phyloP scores from a whole-genome alignment of 2,888 invertebrate species.

The Drosophila limbata region DNA sequence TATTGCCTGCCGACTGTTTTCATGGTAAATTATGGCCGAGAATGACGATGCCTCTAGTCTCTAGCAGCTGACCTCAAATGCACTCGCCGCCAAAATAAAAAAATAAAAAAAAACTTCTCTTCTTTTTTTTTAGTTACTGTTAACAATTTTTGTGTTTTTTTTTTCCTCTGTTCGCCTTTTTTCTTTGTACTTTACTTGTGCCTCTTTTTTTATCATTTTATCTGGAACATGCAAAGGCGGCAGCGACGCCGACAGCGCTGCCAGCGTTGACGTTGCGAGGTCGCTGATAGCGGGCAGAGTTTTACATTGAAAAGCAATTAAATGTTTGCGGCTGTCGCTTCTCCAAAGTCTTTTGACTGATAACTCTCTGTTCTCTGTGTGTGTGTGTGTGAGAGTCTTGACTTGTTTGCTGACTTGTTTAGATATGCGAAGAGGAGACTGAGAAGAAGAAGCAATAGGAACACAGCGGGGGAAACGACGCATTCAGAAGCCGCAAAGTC shows the following conservation, averaged over 20 bases:
- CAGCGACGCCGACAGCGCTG: conserved; percentile 26
- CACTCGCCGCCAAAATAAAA: conserved; percentile 45
- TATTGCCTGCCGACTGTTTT: conserved; percentile 38
- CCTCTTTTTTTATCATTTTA: conserved; percentile 59
- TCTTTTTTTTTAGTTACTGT: conserved; percentile 45
- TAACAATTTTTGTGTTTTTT: conserved; percentile 46
- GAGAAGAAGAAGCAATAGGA: not conserved
- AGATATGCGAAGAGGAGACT: conserved; percentile 41
- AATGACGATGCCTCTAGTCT: conserved; percentile 47
- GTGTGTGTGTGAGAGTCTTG: conserved; percentile 10
- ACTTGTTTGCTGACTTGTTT: conserved; percentile 47
- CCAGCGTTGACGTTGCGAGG: conserved; percentile 21
- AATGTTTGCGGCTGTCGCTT: conserved; percentile 62
- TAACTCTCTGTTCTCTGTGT: conserved; percentile 36
- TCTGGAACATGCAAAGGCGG: conserved; percentile 65
- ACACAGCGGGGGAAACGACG: not conserved
- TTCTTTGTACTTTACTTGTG: conserved; percentile 13
- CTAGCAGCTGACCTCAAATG: conserved; percentile 57
- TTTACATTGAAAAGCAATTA: conserved; percentile 83
- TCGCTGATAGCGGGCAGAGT: conserved; percentile 55
- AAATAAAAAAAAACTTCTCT: conserved; percentile 15
- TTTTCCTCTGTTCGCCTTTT: conserved; percentile 27
- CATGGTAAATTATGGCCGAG: conserved; percentile 65
- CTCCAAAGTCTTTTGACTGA: conserved; percentile 62
- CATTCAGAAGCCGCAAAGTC: conserved; percentile 7